Evolutionary conservation across 2,113 vertebrate genomes (phyloP).

Genomic region (Opisthocomus hoazin): DNA sequence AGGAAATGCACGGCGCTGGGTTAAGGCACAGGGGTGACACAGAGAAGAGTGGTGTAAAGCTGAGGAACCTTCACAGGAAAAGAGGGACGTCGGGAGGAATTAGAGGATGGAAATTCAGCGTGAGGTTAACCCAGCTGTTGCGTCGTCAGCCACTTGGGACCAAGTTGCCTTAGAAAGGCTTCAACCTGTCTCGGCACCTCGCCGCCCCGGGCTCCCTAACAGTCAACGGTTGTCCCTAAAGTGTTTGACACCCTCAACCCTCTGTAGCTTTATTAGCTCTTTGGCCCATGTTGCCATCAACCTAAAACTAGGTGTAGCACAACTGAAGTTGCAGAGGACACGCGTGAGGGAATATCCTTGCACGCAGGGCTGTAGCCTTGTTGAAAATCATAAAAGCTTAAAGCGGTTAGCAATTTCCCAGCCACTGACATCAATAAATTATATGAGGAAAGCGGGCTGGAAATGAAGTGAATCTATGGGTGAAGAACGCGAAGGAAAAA

Average conservation of each 20-base stretch:
- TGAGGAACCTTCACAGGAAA: neutral
- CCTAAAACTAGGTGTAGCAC: conserved; percentile 44
- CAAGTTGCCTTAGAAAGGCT: neutral
- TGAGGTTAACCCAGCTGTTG: neutral
- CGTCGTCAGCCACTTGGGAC: neutral
- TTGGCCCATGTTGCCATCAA: conserved; percentile 1
- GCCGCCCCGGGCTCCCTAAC: neutral
- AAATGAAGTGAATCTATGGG: neutral
- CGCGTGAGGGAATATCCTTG: conserved; percentile 17
- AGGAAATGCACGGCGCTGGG: neutral
- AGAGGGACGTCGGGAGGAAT: neutral
- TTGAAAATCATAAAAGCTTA: conserved; percentile 22
- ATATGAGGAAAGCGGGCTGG: neutral
- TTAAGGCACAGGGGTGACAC: neutral
- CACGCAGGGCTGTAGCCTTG: neutral
- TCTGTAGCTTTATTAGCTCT: neutral
- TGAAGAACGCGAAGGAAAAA: neutral
- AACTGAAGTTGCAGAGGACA: neutral
- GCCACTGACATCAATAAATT: conserved; percentile 43
- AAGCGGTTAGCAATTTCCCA: conserved; percentile 31
- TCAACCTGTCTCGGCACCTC: neutral
- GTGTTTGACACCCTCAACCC: neutral
- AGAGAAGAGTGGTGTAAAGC: neutral
- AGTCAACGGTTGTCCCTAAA: neutral
- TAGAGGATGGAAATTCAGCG: neutral